Evolutionary conservation across 2,797 vertebrate species (phyloP).

Genomic region (Hybognathus amarus): DNA sequence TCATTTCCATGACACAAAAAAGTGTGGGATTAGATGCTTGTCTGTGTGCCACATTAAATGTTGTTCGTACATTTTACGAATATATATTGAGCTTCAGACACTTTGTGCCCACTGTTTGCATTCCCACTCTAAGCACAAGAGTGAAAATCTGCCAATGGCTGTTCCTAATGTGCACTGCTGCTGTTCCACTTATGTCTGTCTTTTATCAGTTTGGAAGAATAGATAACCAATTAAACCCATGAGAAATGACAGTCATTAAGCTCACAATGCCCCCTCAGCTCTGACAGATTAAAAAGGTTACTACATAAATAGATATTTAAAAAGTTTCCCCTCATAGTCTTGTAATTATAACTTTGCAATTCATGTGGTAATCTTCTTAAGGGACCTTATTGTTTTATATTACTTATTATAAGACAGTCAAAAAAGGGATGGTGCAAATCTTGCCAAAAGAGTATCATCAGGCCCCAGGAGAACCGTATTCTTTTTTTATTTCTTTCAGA

Average conservation of each 20-base stretch:
- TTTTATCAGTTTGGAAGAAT: constrained; percentile 39
- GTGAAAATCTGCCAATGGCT: constrained; percentile 12
- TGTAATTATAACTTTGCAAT: constrained; percentile 46
- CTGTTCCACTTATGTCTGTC: constrained; percentile 44
- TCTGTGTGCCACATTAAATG: not conserved
- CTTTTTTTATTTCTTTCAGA: constrained; percentile 57
- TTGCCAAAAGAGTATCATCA: constrained; percentile 48
- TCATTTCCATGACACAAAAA: not conserved
- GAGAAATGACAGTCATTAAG: constrained; percentile 51
- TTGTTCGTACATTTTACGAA: not conserved
- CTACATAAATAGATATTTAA: constrained; percentile 44
- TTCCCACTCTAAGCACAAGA: not conserved
- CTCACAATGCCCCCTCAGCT: constrained; percentile 40
- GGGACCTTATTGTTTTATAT: constrained; percentile 55
- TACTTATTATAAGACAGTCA: constrained; percentile 50
- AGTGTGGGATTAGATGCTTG: not conserved
- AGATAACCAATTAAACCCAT: constrained; percentile 43
- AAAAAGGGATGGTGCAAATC: constrained; percentile 56
- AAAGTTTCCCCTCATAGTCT: constrained; percentile 30
- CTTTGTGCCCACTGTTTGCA: not conserved
- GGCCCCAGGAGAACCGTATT: constrained; percentile 56
- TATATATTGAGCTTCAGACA: not conserved
- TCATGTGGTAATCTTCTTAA: constrained; percentile 62
- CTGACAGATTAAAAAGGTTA: constrained; percentile 49
- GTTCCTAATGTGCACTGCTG: constrained; percentile 25